A percentile compares a stretch with the other conserved stretches of the same genome.
These are phyloP conservation scores for Trissoscelio sp. DNA, from an alignment of 2,888 invertebrate species.

Conservation along the genomic window DNA sequence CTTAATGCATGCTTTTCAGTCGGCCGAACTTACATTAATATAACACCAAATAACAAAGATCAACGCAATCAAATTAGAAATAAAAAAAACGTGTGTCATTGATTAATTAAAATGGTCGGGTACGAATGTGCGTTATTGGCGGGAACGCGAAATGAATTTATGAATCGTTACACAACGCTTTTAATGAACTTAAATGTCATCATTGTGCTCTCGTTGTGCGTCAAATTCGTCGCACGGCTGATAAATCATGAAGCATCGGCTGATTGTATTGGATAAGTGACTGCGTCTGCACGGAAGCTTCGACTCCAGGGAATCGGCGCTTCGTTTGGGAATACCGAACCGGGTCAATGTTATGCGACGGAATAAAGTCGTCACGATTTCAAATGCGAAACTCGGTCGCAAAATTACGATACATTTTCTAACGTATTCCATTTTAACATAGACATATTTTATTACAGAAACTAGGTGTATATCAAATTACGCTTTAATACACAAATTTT, in stretches of 20 bases:
- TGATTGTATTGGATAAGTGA: conserved; percentile 44
- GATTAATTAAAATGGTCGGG: conserved; percentile 10
- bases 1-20: conserved; percentile 11
- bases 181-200: conserved; percentile 20
- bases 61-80: neutral
- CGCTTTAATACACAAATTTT: too few species aligned
- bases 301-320: conserved; percentile 37
- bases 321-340: conserved; percentile 37
- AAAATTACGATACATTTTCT: conserved; percentile 15
- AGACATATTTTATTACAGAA: too few species aligned
- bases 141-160: conserved; percentile 19
- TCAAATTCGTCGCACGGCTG: conserved; percentile 23
- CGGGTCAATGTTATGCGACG: conserved; percentile 46
- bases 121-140: neutral
- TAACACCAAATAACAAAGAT: conserved; percentile 4
- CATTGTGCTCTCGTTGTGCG: neutral
- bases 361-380: neutral
- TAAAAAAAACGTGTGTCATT: neutral
- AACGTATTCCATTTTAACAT: conserved; percentile 3
- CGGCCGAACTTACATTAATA: conserved; percentile 5
- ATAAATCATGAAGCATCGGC: conserved; percentile 55
- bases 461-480: too few species aligned
- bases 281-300: conserved; percentile 29
- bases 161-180: conserved; percentile 7
- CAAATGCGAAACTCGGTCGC: conserved; percentile 5